These are phyloP conservation scores for Apostichopus californicus DNA, from an alignment of 35 echinoderm and acorn worm genomes.

Conservation along the genomic window DNA sequence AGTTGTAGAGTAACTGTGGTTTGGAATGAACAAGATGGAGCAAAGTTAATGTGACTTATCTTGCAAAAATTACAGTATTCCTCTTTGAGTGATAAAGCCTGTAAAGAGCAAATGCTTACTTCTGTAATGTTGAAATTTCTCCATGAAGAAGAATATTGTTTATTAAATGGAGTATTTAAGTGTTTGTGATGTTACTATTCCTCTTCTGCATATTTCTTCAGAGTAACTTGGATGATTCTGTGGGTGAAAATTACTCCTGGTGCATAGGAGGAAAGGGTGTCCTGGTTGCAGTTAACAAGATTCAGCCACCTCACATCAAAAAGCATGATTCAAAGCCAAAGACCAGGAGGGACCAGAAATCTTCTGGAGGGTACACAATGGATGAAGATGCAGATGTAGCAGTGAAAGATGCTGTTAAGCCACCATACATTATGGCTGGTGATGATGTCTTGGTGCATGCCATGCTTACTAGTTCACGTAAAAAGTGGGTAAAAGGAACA, in stretches of 20 bases:
- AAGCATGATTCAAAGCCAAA: not conserved
- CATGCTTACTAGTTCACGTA: not conserved
- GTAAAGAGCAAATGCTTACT: too few relatives aligned
- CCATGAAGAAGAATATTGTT: too few relatives aligned
- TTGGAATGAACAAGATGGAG: too few relatives aligned
- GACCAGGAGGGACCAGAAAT: not conserved
- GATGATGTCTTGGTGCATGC: not conserved
- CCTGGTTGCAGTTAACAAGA: not conserved
- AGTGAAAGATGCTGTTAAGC: not conserved
- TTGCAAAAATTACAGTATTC: too few relatives aligned
- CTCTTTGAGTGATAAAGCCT: too few relatives aligned
- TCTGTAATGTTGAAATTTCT: too few relatives aligned
- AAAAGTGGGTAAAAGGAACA: not conserved
- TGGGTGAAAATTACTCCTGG: not conserved
- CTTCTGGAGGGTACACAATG: not conserved
- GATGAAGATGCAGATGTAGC: not conserved
- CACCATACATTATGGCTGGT: not conserved
- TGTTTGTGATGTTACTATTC: too few relatives aligned
- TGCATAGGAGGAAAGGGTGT: not conserved
- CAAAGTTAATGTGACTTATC: too few relatives aligned
- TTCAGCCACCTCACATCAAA: not conserved
- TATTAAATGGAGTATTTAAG: too few relatives aligned
- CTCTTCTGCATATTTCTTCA: not conserved
- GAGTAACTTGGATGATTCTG: not conserved
- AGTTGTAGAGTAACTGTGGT: too few relatives aligned